Percentiles rank a stretch among this genome's conserved stretches.
Conservation (phyloP, 2,888 invertebrate species). For the Marasmarcha lunaedactyla region DNA sequence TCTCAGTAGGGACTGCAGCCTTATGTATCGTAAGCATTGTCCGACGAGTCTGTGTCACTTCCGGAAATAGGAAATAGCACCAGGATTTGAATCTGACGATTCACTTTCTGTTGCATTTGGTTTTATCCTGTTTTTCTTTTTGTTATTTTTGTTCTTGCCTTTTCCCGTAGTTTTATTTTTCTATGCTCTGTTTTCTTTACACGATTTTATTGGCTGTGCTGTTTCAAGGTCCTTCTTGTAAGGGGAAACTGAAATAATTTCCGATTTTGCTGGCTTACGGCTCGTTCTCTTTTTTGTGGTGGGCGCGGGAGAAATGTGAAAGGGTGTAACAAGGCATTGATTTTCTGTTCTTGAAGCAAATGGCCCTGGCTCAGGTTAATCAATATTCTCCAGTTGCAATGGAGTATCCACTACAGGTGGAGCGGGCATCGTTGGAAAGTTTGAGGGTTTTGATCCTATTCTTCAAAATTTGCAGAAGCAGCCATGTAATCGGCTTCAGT, state of each 20-base stretch:
- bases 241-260: too few species aligned
- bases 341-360: too few species aligned
- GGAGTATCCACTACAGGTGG: background rate
- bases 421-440: conserved; percentile 1
- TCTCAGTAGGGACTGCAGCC: conserved; percentile 9
- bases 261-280: too few species aligned
- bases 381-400: background rate
- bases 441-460: conserved; percentile 8
- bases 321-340: too few species aligned
- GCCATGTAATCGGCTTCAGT: conserved; percentile 9
- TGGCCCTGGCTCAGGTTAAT: background rate
- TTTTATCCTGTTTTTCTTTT: too few species aligned
- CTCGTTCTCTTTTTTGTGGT: too few species aligned
- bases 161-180: too few species aligned
- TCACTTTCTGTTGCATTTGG: conserved; percentile 6
- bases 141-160: too few species aligned
- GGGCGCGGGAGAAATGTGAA: conserved; percentile 6
- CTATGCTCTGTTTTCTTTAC: too few species aligned
- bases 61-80: conserved; percentile 4
- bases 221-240: too few species aligned
- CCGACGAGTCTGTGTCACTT: conserved; percentile 2
- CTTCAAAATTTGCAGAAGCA: conserved; percentile 5
- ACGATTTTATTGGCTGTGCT: too few species aligned
- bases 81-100: conserved; percentile 8
- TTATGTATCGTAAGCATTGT: conserved; percentile 4